Percentiles rank a stretch among this genome's conserved stretches.
phyloP scores from a whole-genome alignment of 1,140 invertebrate genomes.

The Hycleus phaleratus region DNA sequence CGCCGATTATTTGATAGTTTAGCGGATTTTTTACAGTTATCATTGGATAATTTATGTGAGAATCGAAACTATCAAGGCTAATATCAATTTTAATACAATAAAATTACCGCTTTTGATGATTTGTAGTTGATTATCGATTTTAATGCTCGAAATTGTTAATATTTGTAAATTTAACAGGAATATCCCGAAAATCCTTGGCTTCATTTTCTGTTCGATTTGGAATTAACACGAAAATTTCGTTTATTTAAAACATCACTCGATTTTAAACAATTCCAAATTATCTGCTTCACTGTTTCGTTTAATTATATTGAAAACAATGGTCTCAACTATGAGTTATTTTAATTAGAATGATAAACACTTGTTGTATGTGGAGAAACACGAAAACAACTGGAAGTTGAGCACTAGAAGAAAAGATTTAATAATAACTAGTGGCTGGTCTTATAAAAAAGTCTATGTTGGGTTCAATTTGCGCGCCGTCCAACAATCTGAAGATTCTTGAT shows the following conservation, averaged over 20 bases:
- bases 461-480: too few species aligned
- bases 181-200: neutral
- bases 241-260: neutral
- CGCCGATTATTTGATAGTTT: slow-evolving; percentile 4
- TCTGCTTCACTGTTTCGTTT: slow-evolving; percentile 10
- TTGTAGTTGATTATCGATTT: slow-evolving; percentile 18
- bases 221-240: neutral
- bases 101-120: slow-evolving; percentile 22
- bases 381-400: too few species aligned
- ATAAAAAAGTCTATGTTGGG: too few species aligned
- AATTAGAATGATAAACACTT: too few species aligned
- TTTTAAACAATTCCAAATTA: slow-evolving; percentile 1
- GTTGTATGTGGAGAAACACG: too few species aligned
- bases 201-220: neutral
- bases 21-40: slow-evolving; percentile 7
- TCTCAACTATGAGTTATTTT: too few species aligned
- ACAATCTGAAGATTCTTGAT: too few species aligned
- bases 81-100: neutral
- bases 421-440: too few species aligned
- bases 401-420: too few species aligned
- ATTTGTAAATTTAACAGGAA: slow-evolving; percentile 5
- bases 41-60: neutral
- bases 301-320: neutral
- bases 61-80: neutral
- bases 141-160: slow-evolving; percentile 15